Evolutionary conservation across 2,888 invertebrate species (phyloP).

Genomic region (Pachliopta kotzebuea): DNA sequence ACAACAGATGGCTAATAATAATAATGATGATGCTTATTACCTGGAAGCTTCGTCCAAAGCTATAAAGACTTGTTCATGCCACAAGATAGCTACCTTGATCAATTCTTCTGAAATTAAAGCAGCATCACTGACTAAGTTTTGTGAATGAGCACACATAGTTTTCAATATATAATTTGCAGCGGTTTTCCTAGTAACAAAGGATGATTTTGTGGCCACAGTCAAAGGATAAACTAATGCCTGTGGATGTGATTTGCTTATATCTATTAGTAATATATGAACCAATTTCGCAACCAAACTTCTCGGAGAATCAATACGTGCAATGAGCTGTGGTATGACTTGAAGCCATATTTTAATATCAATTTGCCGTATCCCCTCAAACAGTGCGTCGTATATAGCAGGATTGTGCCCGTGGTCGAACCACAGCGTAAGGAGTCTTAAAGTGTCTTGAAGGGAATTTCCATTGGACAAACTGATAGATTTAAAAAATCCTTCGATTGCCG

Average conservation of each 20-base stretch:
- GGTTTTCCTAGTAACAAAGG: constrained; percentile 88
- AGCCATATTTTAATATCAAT: constrained; percentile 99
- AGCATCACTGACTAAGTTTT: constrained; percentile 95
- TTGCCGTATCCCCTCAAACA: constrained; percentile 93
- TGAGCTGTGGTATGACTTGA: constrained; percentile 99
- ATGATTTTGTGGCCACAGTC: constrained; percentile 97
- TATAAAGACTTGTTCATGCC: constrained; percentile 94
- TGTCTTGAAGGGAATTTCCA: constrained; percentile 97
- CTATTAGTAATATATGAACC: constrained; percentile 95
- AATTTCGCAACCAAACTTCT: constrained; percentile 92
- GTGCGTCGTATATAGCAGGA: constrained; percentile 94
- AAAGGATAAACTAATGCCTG: constrained; percentile 98
- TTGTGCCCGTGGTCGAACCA: constrained; percentile 99
- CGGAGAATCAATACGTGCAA: constrained; percentile 98
- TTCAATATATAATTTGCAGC: constrained; percentile 97
- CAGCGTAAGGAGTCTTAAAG: constrained; percentile 93
- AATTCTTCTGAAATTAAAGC: constrained; percentile 97
- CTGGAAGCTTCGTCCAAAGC: constrained; percentile 96
- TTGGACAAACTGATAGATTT: constrained; percentile 95
- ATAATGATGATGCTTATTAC: constrained; percentile 36
- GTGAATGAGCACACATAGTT: constrained; percentile 96
- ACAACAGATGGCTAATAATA: not conserved
- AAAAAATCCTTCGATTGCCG: constrained; percentile 97
- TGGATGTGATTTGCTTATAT: constrained; percentile 98
- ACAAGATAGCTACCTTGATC: constrained; percentile 98